A percentile compares a stretch with the other conserved stretches of the same genome.
These are phyloP conservation scores for Periophthalmodon schlosseri DNA, from an alignment of 2,113 vertebrate genomes.

Conservation along the genomic window DNA sequence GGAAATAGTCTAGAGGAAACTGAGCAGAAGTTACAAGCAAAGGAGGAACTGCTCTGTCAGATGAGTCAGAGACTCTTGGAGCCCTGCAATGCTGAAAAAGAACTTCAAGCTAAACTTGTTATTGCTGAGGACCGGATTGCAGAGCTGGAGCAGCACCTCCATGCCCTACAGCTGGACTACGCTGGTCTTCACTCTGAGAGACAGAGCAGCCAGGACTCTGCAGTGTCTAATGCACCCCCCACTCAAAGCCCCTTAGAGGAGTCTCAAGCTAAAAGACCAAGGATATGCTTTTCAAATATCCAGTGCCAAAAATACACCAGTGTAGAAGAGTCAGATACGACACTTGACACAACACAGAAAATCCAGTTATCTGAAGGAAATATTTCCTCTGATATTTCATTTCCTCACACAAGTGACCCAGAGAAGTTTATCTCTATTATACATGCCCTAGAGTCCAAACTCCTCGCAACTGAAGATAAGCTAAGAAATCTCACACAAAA, in stretches of 20 bases:
- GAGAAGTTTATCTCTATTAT: conserved; percentile 92
- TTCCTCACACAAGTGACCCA: conserved; percentile 78
- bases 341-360: conserved; percentile 80
- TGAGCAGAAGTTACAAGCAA: conserved; percentile 83
- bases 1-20: conserved; percentile 89
- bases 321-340: conserved; percentile 76
- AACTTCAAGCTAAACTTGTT: conserved; percentile 72
- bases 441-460: conserved; percentile 88
- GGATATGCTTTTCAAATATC: conserved; percentile 91
- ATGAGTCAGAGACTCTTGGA: conserved; percentile 64
- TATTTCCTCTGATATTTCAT: conserved; percentile 74
- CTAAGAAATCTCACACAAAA: conserved; percentile 86
- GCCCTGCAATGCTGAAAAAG: conserved; percentile 70
- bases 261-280: conserved; percentile 83
- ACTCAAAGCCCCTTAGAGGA: conserved; percentile 69
- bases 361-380: conserved; percentile 75
- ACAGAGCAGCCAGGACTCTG: conserved; percentile 60
- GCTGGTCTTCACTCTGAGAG: conserved; percentile 70
- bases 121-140: conserved; percentile 75
- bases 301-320: conserved; percentile 91
- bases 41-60: conserved; percentile 83
- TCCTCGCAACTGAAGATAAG: conserved; percentile 89
- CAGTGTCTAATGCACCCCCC: conserved; percentile 43
- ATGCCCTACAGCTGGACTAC: conserved; percentile 72
- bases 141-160: conserved; percentile 75